Base-by-base conservation (phyloP, 2,113 vertebrate genomes). In the Egretta garzetta region DNA sequence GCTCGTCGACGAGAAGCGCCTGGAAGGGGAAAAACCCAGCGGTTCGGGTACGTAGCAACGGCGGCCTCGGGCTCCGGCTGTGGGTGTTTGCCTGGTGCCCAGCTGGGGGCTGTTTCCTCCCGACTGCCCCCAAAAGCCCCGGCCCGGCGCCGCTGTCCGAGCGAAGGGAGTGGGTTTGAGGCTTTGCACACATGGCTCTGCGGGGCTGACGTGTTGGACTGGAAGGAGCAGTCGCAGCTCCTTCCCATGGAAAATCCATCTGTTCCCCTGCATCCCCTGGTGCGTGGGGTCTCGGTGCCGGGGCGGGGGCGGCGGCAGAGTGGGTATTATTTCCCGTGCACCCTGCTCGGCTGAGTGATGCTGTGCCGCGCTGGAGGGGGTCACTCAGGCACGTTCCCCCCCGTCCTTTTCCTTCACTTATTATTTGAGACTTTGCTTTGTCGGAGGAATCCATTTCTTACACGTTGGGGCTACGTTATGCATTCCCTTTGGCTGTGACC, bases 201-300 rank as follows among this genome's bases (percentile, higher is more conserved):
- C 7, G 11, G 66, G 79, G 93, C 87, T 91, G 90, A 91, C 19
- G 20, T 27, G 58, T 92, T 82, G 92, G 93, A 93, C 93, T 91
- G 95, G 92, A 96, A 88, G 92, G 58, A 92, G 90, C 93, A 56
- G 70, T 49, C 39, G 13, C 92, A 76, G 95, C 85, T 82, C 90
- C 95, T 96, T 96, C 95, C 96, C 93, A 93, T 95, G 92, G 96
- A 95, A 96, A 96, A 96, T 93, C 93, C 95, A 95, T 97, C 96
- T 93, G 95, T 96, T 96, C 96, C 93, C 93, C 91, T 79, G 89
- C 80, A 85, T 93, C 94, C 90, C 93, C 93, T 47, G 91, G 91
- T 53, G 90, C 6, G 39, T 49, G 90, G 91, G 91, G 95, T 93
- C 81, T 91, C 12, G 0, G 28, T 80, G 94, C 80, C 0, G 63